These are phyloP conservation scores for Odontothrips loti DNA, from an alignment of 2,888 invertebrate species.

Conservation along the genomic window DNA sequence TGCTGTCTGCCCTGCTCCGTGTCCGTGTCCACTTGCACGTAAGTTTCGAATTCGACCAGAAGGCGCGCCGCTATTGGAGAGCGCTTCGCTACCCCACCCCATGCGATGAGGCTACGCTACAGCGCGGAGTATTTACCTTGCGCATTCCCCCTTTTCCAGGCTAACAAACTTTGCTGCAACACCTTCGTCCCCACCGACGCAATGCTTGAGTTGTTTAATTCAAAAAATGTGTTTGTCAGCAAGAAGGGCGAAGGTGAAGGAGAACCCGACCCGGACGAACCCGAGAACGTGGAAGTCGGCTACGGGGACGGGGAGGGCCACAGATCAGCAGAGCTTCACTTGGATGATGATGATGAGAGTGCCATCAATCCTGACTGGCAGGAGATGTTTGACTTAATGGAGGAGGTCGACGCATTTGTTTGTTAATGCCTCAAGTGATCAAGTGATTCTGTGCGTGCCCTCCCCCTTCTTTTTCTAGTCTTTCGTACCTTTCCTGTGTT, in stretches of 20 bases:
- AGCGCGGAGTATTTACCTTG: too few relatives aligned
- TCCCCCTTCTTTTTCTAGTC: too few relatives aligned
- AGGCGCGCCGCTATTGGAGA: too few relatives aligned
- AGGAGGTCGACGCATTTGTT: neutral
- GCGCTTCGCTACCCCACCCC: too few relatives aligned
- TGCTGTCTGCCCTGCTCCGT: neutral
- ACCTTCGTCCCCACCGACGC: neutral
- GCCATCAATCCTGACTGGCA: neutral
- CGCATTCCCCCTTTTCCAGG: too few relatives aligned
- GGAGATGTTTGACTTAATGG: neutral
- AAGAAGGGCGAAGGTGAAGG: neutral
- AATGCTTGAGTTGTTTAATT: neutral
- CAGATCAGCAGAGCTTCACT: neutral
- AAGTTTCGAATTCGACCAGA: neutral
- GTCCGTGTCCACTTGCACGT: neutral
- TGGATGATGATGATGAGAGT: too few relatives aligned
- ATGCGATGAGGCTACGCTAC: neutral
- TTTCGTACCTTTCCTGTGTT: too few relatives aligned
- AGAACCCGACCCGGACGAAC: neutral
- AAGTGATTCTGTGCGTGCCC: too few relatives aligned
- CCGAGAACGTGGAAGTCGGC: neutral
- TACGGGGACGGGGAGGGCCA: neutral
- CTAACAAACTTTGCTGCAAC: neutral
- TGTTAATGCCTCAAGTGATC: too few relatives aligned
- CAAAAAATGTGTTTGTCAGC: neutral